Base-by-base conservation (phyloP, 2,113 vertebrate genomes). In the Platichthys stellatus region DNA sequence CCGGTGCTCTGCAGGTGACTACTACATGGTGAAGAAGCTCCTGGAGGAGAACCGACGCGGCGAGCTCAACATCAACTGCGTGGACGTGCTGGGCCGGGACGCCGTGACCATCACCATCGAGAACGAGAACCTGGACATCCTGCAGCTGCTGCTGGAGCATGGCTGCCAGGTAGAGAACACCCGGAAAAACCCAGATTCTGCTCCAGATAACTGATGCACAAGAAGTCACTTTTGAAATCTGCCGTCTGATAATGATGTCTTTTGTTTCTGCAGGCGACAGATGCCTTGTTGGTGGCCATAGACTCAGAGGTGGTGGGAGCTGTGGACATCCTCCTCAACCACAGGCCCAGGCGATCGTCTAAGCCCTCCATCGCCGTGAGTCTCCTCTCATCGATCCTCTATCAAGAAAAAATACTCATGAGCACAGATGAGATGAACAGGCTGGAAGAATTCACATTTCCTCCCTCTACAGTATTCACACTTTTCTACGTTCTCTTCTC, bases 21-120 rank as follows among this genome's bases (percentile, higher is more conserved):
- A 97, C 93, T 99, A 99, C 90, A 99, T 99, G 98, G 98, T 99
- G 94, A 99, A 98, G 94, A 99, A 97, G 68, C 96, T 99, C 56
- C 93, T 99, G 26, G 97, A 98, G 84, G 97, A 99, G 86, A 99
- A 98, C 92, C 82, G 84, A 11, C 95, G 95, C 63, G 97, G 96
- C 7, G 96, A 98, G 90, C 95, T 99, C 93, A 99, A 99, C 92
- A 94, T 99, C 90, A 98, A 99, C 95, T 98, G 96, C 59, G 95
- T 98, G 72, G 98, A 99, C 87, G 98, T 98, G 76, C 94, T 99
- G 85, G 98, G 98, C 72, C 94, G 97, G 71, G 98, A 98, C 82
- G 97, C 97, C 40, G 91, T 99, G 89, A 99, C 97, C 75, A 99
- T 99, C 91, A 89, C 97, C 40, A 99, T 99, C 85, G 97, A 99